Evolutionary conservation across 2,113 vertebrate species (phyloP).

Genomic region (Tachycineta bicolor): DNA sequence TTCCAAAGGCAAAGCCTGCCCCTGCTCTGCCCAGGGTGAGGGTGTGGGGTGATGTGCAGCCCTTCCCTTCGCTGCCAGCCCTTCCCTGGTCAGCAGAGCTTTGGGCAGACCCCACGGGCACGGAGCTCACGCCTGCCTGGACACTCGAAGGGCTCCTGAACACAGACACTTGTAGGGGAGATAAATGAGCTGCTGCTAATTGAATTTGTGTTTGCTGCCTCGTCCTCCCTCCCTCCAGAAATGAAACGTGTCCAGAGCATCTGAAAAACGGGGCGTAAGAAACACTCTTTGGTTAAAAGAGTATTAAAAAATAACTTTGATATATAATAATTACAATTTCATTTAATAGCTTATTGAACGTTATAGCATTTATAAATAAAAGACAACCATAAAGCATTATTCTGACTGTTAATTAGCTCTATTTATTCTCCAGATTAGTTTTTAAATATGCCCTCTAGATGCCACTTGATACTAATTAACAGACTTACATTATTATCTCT

Average conservation of each 20-base stretch:
- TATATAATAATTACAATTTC: constrained; percentile 66
- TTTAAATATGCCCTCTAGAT: constrained; percentile 79
- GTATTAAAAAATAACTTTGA: constrained; percentile 55
- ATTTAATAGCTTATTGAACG: constrained; percentile 50
- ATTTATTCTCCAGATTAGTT: constrained; percentile 79
- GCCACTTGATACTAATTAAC: constrained; percentile 80
- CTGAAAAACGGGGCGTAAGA: neutral
- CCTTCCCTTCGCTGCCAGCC: neutral
- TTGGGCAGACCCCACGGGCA: neutral
- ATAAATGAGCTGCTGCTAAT: neutral
- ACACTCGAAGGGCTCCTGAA: accelerated
- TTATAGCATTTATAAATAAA: constrained; percentile 76
- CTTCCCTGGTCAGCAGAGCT: neutral
- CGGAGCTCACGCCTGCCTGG: neutral
- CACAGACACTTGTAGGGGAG: neutral
- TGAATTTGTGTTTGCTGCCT: neutral
- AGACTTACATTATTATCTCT: constrained; percentile 75
- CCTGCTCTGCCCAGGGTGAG: accelerated
- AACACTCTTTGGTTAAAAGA: neutral
- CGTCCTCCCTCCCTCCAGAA: neutral
- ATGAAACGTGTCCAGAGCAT: neutral
- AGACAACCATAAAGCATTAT: constrained; percentile 72
- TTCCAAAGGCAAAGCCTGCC: neutral
- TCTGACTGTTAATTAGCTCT: constrained; percentile 77
- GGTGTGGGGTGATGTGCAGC: neutral